Conservation (phyloP, 2,113 vertebrate genomes). For the Leptodactylus fuscus region DNA sequence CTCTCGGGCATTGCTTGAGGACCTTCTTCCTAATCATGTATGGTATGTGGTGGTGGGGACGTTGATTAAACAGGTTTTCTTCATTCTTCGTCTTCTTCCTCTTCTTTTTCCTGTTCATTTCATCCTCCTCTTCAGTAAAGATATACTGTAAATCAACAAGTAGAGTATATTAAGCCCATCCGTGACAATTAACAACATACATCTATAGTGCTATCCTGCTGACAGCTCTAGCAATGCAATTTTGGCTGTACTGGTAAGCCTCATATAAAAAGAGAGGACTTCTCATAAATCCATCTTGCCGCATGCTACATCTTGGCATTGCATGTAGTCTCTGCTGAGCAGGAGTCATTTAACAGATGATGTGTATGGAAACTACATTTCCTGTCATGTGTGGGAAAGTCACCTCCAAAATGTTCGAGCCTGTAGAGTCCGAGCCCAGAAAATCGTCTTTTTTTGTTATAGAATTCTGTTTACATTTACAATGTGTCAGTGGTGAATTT, state of each 20-base stretch:
- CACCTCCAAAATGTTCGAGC: constrained; percentile 48
- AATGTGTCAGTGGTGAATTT: constrained; percentile 35
- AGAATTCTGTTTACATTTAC: constrained; percentile 32
- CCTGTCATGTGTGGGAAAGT: constrained; percentile 63
- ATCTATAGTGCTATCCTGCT: constrained; percentile 62
- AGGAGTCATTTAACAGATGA: constrained; percentile 70
- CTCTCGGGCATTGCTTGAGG: constrained; percentile 71
- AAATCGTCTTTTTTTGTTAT: not conserved
- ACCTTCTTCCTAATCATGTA: constrained; percentile 69
- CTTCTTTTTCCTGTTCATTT: constrained; percentile 60
- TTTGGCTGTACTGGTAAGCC: constrained; percentile 42
- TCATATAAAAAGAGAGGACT: constrained; percentile 49
- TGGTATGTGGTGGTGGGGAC: constrained; percentile 72
- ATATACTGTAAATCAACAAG: not conserved
- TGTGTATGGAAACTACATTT: constrained; percentile 73
- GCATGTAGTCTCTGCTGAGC: constrained; percentile 66
- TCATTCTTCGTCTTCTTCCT: not conserved
- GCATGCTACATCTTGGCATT: constrained; percentile 66
- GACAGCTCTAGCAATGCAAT: constrained; percentile 60
- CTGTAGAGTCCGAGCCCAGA: not conserved
- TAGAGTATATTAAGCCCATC: not conserved
- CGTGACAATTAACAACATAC: constrained; percentile 20
- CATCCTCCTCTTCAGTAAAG: not conserved
- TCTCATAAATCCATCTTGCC: constrained; percentile 61
- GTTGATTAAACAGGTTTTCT: constrained; percentile 17